Evolutionary conservation across 1,140 invertebrate genomes (phyloP), one percentile per base, ranked within the genome.

Genomic region (Cryptotermes secundus): DNA sequence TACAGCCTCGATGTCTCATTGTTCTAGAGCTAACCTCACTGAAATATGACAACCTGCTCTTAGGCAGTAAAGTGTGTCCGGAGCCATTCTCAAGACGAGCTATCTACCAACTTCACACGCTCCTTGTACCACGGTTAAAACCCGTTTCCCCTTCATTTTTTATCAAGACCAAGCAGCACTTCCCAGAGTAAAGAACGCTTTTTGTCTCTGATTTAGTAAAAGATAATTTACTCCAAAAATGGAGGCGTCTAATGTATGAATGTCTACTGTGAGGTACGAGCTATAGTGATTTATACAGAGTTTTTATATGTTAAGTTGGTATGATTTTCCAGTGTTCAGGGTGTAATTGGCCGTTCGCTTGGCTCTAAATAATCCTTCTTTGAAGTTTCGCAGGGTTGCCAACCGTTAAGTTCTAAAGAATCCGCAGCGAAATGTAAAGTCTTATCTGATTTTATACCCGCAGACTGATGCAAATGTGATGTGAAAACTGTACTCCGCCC

Each of bases 161-260:
- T 72, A 72, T 72, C 59, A 72, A 7, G 59, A 72, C 59, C 59
- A 72, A 72, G 59, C 59, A 72, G 59, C 59, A 31, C 59, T 72
- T 72, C n/a, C 59, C 26, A 72, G n/a, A 72, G 26, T 31, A n/a
- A 72, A 72, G 59, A 72, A 72, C n/a, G 59, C 26, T 72, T 72
- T 31, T 72, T 72, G 59, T 72, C 59, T 72, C 59, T 72, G 59
- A 26, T 72, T 72, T 72, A 31, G 59, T 72, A 72, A 72, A 72
- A 72, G 59, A 72, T 72, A 72, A 72, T 72, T 72, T 72, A 72
- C 59, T 72, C 31, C 59, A 72, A 26, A 72, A 72, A 72, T 72
- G 59, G 59, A 72, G 16, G 59, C 31, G 59, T n/a, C 26, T 72
- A n/a, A 72, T 72, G 16, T 72, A 72, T 31, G 59, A 59, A 16